A percentile compares a stretch with the other conserved stretches of the same genome.
phyloP scores from a whole-genome alignment of 2,113 vertebrate genomes.

The Clarias batrachus region DNA sequence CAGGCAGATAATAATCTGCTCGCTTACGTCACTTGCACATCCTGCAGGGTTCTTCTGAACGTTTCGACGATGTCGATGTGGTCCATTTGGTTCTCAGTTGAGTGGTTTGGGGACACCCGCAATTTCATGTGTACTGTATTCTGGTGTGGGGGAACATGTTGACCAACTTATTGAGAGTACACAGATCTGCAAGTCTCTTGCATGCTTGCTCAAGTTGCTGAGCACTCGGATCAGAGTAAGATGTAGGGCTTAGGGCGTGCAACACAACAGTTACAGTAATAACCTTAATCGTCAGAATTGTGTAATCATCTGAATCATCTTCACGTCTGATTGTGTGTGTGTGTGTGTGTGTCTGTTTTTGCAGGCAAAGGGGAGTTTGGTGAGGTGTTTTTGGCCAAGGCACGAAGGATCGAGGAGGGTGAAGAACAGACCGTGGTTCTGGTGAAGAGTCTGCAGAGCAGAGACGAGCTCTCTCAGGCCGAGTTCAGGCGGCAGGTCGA shows the following conservation, averaged over 20 bases:
- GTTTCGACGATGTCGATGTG: neutral
- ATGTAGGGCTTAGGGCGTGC: neutral
- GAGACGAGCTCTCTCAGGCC: slow-evolving; percentile 87
- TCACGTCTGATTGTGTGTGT: neutral
- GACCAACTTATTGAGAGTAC: neutral
- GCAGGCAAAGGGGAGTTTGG: slow-evolving; percentile 93
- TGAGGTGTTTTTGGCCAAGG: slow-evolving; percentile 94
- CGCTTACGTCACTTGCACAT: neutral
- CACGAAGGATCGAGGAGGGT: slow-evolving; percentile 78
- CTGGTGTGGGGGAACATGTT: neutral
- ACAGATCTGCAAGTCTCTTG: neutral
- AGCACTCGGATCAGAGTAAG: neutral
- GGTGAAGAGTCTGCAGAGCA: slow-evolving; percentile 89
- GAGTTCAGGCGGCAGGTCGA: slow-evolving; percentile 91
- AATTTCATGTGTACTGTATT: neutral
- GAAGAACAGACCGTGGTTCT: slow-evolving; percentile 85
- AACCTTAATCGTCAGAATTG: neutral
- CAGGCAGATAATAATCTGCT: neutral
- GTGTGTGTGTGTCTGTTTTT: slow-evolving; percentile 21
- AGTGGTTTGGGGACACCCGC: neutral
- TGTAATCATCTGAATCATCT: neutral
- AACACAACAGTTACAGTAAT: neutral
- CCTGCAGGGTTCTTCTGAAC: neutral
- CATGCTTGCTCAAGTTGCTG: neutral
- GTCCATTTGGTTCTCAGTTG: neutral